Evolutionary conservation across 1,140 invertebrate genomes (phyloP), one percentile per base, ranked within the genome.

Genomic region (Luehdorfia chinensis): DNA sequence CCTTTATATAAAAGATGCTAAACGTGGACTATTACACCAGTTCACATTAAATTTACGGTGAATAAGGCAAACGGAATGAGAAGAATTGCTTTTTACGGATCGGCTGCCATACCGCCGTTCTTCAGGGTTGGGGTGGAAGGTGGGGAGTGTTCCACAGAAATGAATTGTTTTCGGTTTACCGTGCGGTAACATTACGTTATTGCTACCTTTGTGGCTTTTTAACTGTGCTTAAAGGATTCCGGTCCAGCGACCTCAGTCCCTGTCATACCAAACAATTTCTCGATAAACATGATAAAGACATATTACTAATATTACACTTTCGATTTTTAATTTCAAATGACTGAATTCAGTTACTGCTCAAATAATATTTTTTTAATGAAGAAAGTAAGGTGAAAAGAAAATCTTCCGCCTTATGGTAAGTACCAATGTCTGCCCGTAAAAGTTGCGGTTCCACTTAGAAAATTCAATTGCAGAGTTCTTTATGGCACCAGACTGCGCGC

Each of bases 71-170:
- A 79, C 69, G 69, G 51, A 58, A 67, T 63, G 69, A 61, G 66
- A 75, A 74, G 72, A 77, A 80, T 80, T 72, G 72, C 74, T 72
- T 77, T 80, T 80, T 70, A 80, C 72, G 76, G 69, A 75, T 77
- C 71, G 61, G 46, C 69, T 71, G 72, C 54, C 72, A 69, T 74
- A 62, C 67, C 74, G 47, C 63, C 56, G 61, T 57, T 63, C 48
- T 57, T 66, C 25, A 19, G 52, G 49, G 52, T 53, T 33, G 30
- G 18, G 32, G 21, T 36, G 18, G 33, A 39, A 33, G 47, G 30
- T n/a, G 32, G 25, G 8, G 25, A 9, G 43, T 36, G 25, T 47
- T 44, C 52, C 50, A 45, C 55, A 63, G 57, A 68, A 76, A 79
- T 75, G 72, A 75, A 75, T 77, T 74, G 71, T 74, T 76, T 73